Percentiles rank a stretch among this genome's conserved stretches.
Evolutionary conservation across 2,888 invertebrate species (phyloP).

Genomic region (Heliconius cydno): DNA sequence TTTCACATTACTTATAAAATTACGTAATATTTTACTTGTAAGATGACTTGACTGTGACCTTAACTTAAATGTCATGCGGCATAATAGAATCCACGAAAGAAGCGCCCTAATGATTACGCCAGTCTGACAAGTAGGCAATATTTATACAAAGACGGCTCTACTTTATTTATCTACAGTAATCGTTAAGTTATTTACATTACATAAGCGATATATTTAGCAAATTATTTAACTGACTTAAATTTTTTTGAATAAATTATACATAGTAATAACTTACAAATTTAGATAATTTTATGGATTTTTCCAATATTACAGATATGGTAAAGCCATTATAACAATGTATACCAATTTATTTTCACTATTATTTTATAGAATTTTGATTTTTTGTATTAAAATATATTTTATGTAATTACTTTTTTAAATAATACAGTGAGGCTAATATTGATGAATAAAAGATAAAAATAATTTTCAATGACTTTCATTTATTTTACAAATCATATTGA

Average conservation of each 20-base stretch:
- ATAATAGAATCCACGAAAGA: conserved; percentile 8
- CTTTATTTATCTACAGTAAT: conserved; percentile 39
- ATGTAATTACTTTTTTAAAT: neutral
- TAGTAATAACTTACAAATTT: neutral
- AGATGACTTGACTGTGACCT: conserved; percentile 1
- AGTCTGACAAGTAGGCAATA: conserved; percentile 39
- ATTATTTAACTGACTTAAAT: conserved; percentile 19
- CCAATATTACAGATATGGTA: neutral
- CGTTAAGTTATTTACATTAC: conserved; percentile 40
- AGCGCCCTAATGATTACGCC: conserved; percentile 32
- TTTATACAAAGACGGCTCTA: conserved; percentile 39
- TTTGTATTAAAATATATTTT: neutral
- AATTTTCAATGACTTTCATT: conserved; percentile 50
- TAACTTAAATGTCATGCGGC: conserved; percentile 14
- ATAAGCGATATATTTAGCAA: conserved; percentile 40
- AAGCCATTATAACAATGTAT: neutral
- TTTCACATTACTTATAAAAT: too few species aligned
- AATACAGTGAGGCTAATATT: neutral
- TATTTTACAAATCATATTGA: conserved; percentile 52
- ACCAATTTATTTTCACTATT: too few species aligned
- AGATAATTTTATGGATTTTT: neutral
- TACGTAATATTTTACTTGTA: neutral
- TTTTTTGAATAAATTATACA: neutral
- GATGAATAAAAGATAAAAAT: conserved; percentile 33
- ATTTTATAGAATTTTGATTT: too few species aligned